phyloP scores from a whole-genome alignment of 2,888 invertebrate species.

The Toxonevra muliebris region DNA sequence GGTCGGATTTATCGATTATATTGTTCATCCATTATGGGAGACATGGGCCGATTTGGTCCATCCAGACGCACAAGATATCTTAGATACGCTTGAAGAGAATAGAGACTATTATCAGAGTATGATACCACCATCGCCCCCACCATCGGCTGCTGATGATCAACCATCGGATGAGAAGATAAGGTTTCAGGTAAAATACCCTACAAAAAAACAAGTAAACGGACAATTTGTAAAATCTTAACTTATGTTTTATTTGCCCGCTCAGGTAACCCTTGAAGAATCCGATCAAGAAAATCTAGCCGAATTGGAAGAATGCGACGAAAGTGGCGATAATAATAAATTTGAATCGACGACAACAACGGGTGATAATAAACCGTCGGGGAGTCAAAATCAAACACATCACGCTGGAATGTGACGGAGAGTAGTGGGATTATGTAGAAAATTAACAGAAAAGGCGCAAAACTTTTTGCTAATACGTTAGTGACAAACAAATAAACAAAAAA shows the following conservation, averaged over 20 bases:
- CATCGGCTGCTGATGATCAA: slow-evolving; percentile 68
- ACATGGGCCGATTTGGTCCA: slow-evolving; percentile 99
- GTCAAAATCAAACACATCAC: slow-evolving; percentile 69
- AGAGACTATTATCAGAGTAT: slow-evolving; percentile 96
- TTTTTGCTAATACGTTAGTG: slow-evolving; percentile 86
- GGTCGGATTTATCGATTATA: slow-evolving; percentile 99
- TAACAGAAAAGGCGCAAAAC: slow-evolving; percentile 88
- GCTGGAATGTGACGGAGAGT: slow-evolving; percentile 93
- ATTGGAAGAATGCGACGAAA: slow-evolving; percentile 71
- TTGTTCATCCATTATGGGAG: slow-evolving; percentile 99
- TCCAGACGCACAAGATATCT: slow-evolving; percentile 97
- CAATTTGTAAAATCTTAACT: neutral
- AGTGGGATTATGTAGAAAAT: slow-evolving; percentile 88
- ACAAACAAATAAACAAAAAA: slow-evolving; percentile 42
- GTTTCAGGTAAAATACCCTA: slow-evolving; percentile 71
- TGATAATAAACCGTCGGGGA: slow-evolving; percentile 63
- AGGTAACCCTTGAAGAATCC: slow-evolving; percentile 86
- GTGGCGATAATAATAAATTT: slow-evolving; percentile 58
- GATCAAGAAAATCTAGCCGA: slow-evolving; percentile 68
- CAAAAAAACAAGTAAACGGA: neutral
- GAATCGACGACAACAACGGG: slow-evolving; percentile 37
- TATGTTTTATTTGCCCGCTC: slow-evolving; percentile 37
- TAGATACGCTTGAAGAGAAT: slow-evolving; percentile 98
- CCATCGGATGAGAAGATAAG: slow-evolving; percentile 76
- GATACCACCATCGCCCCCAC: slow-evolving; percentile 93